Conservation (phyloP, 2,797 vertebrate genomes). For the Chromis chromis region DNA sequence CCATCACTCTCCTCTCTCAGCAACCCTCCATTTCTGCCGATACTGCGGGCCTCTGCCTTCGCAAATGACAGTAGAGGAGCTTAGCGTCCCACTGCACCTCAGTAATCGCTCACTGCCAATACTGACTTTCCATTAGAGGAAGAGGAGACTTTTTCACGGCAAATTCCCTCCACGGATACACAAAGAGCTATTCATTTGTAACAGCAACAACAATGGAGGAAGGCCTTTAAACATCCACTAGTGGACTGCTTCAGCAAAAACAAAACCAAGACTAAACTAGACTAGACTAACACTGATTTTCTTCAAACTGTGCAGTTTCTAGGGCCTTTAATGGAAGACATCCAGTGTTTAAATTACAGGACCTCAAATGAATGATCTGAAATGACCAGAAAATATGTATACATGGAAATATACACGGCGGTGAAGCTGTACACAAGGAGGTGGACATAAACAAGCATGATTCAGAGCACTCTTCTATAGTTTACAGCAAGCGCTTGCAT, state of each 20-base stretch:
- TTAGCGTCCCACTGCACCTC: slow-evolving; percentile 12
- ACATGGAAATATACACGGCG: not conserved
- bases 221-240: slow-evolving; percentile 19
- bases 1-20: slow-evolving; percentile 16
- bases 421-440: not conserved
- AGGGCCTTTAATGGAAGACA: not conserved
- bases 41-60: slow-evolving; percentile 18
- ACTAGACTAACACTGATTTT: not conserved
- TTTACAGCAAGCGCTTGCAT: slow-evolving; percentile 15
- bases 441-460: not conserved
- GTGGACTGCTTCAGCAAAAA: not conserved
- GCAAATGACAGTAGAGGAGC: slow-evolving; percentile 16
- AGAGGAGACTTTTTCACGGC: slow-evolving; percentile 20
- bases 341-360: slow-evolving; percentile 2
- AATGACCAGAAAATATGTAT: not conserved
- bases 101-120: slow-evolving; percentile 24
- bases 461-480: not conserved
- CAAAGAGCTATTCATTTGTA: slow-evolving; percentile 6
- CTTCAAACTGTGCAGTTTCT: not conserved
- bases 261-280: too few species aligned
- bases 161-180: slow-evolving; percentile 22
- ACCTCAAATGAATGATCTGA: not conserved
- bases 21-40: slow-evolving; percentile 7
- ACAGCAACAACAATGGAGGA: slow-evolving; percentile 1
- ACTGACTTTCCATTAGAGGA: slow-evolving; percentile 34